Evolutionary conservation across 1,140 invertebrate species (phyloP), one percentile per base, ranked within the genome.

Genomic region (Drosophila triauraria): DNA sequence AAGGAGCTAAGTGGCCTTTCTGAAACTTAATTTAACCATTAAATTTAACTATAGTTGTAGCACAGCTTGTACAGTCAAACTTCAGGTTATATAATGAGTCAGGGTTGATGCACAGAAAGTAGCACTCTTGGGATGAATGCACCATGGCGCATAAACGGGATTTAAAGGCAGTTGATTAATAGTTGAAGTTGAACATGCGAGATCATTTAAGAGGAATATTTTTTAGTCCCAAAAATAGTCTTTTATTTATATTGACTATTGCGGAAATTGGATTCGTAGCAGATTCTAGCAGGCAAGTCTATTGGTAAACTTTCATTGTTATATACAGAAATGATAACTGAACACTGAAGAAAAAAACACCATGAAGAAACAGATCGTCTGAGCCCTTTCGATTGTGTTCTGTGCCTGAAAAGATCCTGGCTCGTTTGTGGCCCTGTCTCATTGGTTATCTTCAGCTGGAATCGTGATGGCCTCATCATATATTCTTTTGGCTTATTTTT

Each of bases 381-480:
- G 23, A 43, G 20, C 23, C 30, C 15, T 15, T 17, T 51, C 12
- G 23, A 27, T 61, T 63, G 27, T 32, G n/a, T 17, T 46, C 32
- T 38, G n/a, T 12, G 2, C n/a, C 17, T 8, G 0, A 10, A 20
- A 13, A 46, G 27, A 64, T 64, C 62, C 44, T 63, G 40, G n/a
- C 46, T 62, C 32, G 46, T 20, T 46, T 54, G 30, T 70, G 46
- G 53, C 47, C 60, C 43, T 63, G 59, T 43, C 72, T 50, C 44
- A 23, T 47, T 40, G 79, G 43, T 72, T 78, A 85, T 80, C 82
- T 53, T 25, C 40, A 51, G 72, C 50, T 59, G 68, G 51, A 86
- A 88, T 88, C 85, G 85, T 90, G 81, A 88, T 88, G 78, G 85
- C 78, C 85, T 90, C 85, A 90, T 88, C 85, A 90, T 90, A 84